A percentile compares a stretch with the other conserved stretches of the same genome.
Evolutionary conservation across 2,797 vertebrate species (phyloP).

Genomic region (Sebastes kiyomatsui): DNA sequence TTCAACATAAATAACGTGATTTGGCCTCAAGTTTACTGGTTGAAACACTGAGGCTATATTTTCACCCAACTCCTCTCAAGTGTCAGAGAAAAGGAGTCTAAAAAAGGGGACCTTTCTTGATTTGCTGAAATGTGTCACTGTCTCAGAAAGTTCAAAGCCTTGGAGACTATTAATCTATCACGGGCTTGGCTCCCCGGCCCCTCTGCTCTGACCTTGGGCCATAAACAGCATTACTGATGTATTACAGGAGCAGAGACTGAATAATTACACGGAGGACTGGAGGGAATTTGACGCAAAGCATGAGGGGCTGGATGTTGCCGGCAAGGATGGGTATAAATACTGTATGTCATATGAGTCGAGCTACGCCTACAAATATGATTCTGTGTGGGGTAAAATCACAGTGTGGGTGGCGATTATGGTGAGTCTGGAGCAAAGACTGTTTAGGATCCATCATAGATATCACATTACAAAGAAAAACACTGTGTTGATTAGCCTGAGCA

Average conservation of each 20-base stretch:
- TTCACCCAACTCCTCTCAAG: not conserved
- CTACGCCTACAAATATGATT: constrained; percentile 30
- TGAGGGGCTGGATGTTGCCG: constrained; percentile 34
- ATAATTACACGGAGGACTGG: constrained; percentile 59
- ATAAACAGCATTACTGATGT: constrained; percentile 69
- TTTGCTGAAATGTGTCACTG: constrained; percentile 55
- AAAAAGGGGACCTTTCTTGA: constrained; percentile 8
- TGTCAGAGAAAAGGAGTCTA: constrained; percentile 15
- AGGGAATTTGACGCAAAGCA: constrained; percentile 44
- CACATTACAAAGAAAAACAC: not conserved
- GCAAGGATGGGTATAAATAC: constrained; percentile 34
- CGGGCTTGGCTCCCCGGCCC: constrained; percentile 42
- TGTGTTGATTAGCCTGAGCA: not conserved
- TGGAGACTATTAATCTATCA: constrained; percentile 62
- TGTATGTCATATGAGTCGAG: constrained; percentile 35
- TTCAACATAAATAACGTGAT: not conserved
- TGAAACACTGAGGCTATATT: constrained; percentile 9
- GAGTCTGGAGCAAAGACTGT: not conserved
- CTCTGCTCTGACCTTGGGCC: constrained; percentile 67
- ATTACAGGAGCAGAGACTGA: constrained; percentile 64
- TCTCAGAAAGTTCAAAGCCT: constrained; percentile 56
- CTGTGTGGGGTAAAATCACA: constrained; percentile 11
- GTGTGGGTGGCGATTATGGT: not conserved
- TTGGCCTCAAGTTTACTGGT: not conserved
- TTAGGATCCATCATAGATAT: not conserved